Base-by-base conservation (phyloP, 1,140 invertebrate species). In the Macrobrachium nipponense region DNA sequence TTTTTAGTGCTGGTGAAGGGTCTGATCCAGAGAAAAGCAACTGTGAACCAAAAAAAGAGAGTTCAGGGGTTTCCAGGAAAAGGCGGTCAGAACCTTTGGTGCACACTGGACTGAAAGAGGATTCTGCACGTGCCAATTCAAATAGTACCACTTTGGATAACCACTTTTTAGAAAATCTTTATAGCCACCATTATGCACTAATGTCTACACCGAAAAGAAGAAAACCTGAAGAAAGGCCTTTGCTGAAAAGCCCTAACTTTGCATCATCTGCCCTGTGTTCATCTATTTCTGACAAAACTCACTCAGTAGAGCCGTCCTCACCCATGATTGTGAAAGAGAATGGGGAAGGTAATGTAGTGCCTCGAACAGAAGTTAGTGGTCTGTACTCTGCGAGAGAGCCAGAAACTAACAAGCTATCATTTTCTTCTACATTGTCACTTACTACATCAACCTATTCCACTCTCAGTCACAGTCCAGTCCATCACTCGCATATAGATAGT, bases 1-100 rank as follows among this genome's bases (percentile, higher is more conserved):
- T 97, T 90, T 96, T 97, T 18, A 96, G 64, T 70, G 62, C 76
- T 44, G 60, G 44, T 70, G 82, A 87, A 61, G 62, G 78, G 17
- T 51, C 81, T 68, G 82, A 64, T 15, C 51, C 62, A n/a, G 73
- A 44, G 23, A 81, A 51, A 73, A 23, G 2, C 44, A 59, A 27
- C 14, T 36, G 51, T 51, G 51, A 27, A 61, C 18, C 79, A 27
- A 18, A n/a, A 66, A 81, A 72, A 78, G 80, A 87, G 66, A 44
- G 68, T 43, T 58, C 20, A 61, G 85, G 51, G 20, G 61, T n/a
- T 60, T 51, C 51, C 51, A 86, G 80, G 36, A 86, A 80, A 27
- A 86, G 72, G 36, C 64, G 84, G 51, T 75, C 62, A 43, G 84
- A 86, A 20, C 68, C 51, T 51, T 10, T 51, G 51, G 7, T 86